Conservation (phyloP, 2,797 vertebrate genomes). For the Clarias pachynema region DNA sequence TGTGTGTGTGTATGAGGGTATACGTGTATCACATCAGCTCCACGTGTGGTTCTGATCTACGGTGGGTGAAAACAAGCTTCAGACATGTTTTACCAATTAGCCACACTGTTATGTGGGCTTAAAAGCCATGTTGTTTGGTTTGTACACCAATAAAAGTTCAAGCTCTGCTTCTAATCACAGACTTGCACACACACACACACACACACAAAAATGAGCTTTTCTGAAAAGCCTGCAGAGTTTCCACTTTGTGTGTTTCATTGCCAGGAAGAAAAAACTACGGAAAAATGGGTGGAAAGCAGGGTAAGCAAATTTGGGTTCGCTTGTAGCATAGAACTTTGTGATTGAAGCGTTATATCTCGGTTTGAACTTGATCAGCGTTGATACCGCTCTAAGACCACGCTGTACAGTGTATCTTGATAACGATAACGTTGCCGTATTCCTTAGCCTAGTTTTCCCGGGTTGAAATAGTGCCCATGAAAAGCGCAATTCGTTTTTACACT, state of each 20-base stretch:
- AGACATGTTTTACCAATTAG: conserved; percentile 77
- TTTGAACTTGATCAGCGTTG: neutral
- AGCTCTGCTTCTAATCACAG: conserved; percentile 54
- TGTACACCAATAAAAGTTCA: conserved; percentile 64
- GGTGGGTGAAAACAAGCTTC: conserved; percentile 64
- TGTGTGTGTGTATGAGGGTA: conserved; percentile 9
- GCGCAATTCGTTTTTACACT: neutral
- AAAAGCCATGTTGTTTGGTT: conserved; percentile 68
- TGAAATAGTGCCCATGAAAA: neutral
- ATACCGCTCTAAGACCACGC: neutral
- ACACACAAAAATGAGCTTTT: conserved; percentile 7
- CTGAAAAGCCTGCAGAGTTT: conserved; percentile 35
- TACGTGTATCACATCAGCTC: conserved; percentile 29
- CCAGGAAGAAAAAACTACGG: conserved; percentile 37
- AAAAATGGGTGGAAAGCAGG: conserved; percentile 2
- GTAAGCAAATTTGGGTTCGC: neutral
- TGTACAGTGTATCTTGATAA: neutral
- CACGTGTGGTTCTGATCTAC: conserved; percentile 55
- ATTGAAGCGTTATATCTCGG: neutral
- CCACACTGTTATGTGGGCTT: conserved; percentile 62
- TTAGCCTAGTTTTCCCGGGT: neutral
- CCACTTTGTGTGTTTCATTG: conserved; percentile 31
- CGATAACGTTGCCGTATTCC: neutral
- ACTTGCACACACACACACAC: conserved; percentile 27
- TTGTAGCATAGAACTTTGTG: neutral